Evolutionary conservation across 2,113 vertebrate genomes (phyloP).

Genomic region (Sisor rabdophorus): DNA sequence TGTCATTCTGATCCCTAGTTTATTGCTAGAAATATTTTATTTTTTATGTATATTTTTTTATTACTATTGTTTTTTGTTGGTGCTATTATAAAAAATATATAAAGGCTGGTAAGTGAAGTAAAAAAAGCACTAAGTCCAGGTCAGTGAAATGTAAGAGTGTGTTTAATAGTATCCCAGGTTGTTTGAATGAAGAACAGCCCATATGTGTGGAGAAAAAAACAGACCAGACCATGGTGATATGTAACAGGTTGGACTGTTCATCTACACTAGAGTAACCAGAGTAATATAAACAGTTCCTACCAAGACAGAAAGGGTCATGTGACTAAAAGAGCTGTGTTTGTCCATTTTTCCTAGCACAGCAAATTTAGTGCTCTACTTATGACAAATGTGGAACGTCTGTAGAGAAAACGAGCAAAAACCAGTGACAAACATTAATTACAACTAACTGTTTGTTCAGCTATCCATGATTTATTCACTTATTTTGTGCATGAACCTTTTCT

Average conservation of each 20-base stretch:
- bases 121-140: slow-evolving; percentile 55
- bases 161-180: slow-evolving; percentile 50
- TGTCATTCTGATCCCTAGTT: slow-evolving; percentile 36
- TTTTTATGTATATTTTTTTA: slow-evolving; percentile 55
- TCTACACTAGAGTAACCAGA: slow-evolving; percentile 18
- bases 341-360: slow-evolving; percentile 14
- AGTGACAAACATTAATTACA: slow-evolving; percentile 53
- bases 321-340: slow-evolving; percentile 23
- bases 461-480: slow-evolving; percentile 56
- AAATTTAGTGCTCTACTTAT: slow-evolving; percentile 18
- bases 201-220: slow-evolving; percentile 30
- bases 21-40: slow-evolving; percentile 15
- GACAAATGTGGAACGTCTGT: slow-evolving; percentile 49
- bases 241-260: slow-evolving; percentile 39
- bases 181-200: slow-evolving; percentile 38
- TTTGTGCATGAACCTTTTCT: slow-evolving; percentile 52
- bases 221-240: slow-evolving; percentile 19
- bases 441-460: slow-evolving; percentile 51
- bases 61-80: slow-evolving; percentile 48
- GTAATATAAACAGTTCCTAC: slow-evolving; percentile 20
- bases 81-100: slow-evolving; percentile 41
- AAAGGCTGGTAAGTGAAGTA: slow-evolving; percentile 51
- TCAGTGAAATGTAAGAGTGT: slow-evolving; percentile 46
- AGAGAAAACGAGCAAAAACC: slow-evolving; percentile 44
- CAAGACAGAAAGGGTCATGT: slow-evolving; percentile 20